phyloP scores from a whole-genome alignment of 1,140 invertebrate species.

The Halesus radiatus region DNA sequence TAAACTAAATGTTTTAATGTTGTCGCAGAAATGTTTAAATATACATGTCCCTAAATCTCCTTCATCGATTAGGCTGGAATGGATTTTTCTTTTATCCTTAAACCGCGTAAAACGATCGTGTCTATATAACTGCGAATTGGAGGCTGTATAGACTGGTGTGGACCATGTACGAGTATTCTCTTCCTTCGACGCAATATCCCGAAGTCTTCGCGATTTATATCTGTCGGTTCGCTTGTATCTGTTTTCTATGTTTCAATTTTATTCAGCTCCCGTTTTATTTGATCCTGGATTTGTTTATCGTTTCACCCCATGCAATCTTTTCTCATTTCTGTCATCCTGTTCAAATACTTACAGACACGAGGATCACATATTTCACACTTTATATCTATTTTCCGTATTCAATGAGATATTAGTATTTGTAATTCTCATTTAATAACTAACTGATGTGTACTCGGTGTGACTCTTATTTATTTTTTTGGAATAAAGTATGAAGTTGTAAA shows the following conservation, averaged over 20 bases:
- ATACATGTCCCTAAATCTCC: constrained; percentile 34
- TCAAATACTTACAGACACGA: constrained; percentile 15
- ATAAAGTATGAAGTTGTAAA: no score
- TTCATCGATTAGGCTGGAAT: constrained; percentile 22
- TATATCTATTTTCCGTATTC: not conserved
- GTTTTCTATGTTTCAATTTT: constrained; percentile 50
- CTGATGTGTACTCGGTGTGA: no score
- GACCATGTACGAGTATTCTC: not conserved
- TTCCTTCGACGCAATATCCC: constrained; percentile 38
- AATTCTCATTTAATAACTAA: no score
- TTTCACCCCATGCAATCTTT: constrained; percentile 31
- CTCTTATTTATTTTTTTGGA: no score
- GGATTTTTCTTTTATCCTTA: constrained; percentile 43
- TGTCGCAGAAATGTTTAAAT: not conserved
- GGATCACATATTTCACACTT: constrained; percentile 6
- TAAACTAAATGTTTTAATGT: not conserved
- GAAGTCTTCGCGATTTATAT: constrained; percentile 44
- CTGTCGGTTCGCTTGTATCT: constrained; percentile 37
- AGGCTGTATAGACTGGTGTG: not conserved
- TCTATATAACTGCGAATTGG: constrained; percentile 2
- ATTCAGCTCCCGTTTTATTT: constrained; percentile 42
- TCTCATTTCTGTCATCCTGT: constrained; percentile 28
- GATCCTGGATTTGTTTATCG: constrained; percentile 51
- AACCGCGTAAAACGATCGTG: constrained; percentile 32
- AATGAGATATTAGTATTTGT: not conserved